Base-by-base conservation (phyloP, 2,113 vertebrate genomes). In the Megaceryle torquata region DNA sequence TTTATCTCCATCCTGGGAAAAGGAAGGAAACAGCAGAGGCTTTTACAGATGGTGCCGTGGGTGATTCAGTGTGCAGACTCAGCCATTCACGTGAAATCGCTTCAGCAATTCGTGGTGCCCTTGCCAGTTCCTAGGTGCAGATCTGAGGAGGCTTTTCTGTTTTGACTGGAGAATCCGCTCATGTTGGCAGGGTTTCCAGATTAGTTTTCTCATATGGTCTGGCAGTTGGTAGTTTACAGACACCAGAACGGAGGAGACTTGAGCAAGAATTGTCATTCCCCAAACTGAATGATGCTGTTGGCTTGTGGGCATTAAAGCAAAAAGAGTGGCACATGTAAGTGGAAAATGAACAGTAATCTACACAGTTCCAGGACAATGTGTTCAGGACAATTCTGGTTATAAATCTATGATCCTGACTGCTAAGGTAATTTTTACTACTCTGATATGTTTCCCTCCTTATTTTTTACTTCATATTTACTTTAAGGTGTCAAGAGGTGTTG, bases 141-240 rank as follows among this genome's bases (percentile, higher is more conserved):
- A 87, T 87, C 46, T 48, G 85, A 64, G 19, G 51, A 91, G 33
- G 61, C 64, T 92, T 81, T 93, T 89, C 77, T 95, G 70, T 95
- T 96, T 93, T 95, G 90, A 85, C 86, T 91, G 83, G 83, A 95
- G 82, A 95, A 89, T 77, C 79, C 67, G 61, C 31, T 92, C 74
- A 39, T 2, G 5, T 63, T 80, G 86, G 60, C 83, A 95, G 86
- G 72, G 83, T 93, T 86, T 92, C 76, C 2, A 2, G 70, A 87
- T 92, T 92, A 88, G 88, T 89, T 96, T 96, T 91, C 53, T 94
- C 28, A 16, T 48, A 26, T 5, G 9, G 25, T 74, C 46, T 95
- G 54, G 59, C 74, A 78, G 37, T 53, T 71, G 56, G 35, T 81
- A 53, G 35, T 91, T 94, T 25, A 56, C 25, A 88, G 64, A 31